A percentile compares a stretch with the other conserved stretches of the same genome.
These are phyloP conservation scores for Spatula clypeata DNA, from an alignment of 2,797 vertebrate species.

Conservation along the genomic window DNA sequence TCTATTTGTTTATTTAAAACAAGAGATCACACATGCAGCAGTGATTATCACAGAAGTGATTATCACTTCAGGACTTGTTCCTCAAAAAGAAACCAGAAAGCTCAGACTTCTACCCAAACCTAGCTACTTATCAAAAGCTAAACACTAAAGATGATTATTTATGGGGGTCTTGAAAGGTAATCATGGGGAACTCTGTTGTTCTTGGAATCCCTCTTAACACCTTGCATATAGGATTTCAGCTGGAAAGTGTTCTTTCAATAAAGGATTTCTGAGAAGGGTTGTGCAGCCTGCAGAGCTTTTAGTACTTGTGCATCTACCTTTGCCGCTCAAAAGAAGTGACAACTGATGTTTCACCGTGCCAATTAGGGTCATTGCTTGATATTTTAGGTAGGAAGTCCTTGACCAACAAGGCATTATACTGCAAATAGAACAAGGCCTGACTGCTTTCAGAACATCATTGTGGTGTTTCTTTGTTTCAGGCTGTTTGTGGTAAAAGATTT, in stretches of 20 bases:
- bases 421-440: background rate
- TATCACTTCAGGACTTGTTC: background rate
- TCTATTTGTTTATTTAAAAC: background rate
- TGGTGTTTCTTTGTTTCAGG: background rate
- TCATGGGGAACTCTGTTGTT: background rate
- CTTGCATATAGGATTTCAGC: background rate
- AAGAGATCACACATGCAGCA: background rate
- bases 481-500: background rate
- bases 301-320: background rate
- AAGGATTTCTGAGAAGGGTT: background rate
- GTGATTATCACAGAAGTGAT: background rate
- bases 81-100: background rate
- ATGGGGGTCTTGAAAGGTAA: background rate
- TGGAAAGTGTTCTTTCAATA: background rate
- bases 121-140: background rate
- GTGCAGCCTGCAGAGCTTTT: background rate
- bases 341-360: background rate
- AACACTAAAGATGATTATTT: slow-evolving; percentile 1
- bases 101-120: background rate
- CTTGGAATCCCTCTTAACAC: background rate
- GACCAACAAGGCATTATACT: background rate
- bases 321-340: background rate
- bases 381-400: background rate
- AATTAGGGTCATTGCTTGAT: background rate
- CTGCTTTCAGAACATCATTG: background rate